Conservation (phyloP, 2,888 invertebrate species). For the Leptinotarsa rubiginosa region DNA sequence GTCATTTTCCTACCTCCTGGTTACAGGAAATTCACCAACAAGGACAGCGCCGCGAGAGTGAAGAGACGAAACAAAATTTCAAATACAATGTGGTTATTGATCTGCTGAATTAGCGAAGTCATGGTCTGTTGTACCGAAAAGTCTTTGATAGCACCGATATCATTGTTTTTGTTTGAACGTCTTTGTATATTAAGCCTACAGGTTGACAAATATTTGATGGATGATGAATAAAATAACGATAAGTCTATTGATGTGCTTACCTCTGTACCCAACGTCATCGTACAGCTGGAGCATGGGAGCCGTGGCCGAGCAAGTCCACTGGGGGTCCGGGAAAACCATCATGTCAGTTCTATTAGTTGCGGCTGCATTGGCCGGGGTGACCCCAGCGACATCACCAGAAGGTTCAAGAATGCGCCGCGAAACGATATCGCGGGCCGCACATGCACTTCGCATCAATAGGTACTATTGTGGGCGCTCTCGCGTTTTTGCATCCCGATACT, state of each 20-base stretch:
- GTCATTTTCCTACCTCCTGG: slow-evolving; percentile 35
- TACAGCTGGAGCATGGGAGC: slow-evolving; percentile 74
- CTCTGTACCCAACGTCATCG: slow-evolving; percentile 74
- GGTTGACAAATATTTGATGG: slow-evolving; percentile 27
- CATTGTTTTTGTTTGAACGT: slow-evolving; percentile 21
- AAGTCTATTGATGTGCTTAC: slow-evolving; percentile 62
- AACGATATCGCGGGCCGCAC: slow-evolving; percentile 62
- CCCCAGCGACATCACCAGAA: slow-evolving; percentile 56
- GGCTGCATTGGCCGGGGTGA: slow-evolving; percentile 55
- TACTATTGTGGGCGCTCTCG: slow-evolving; percentile 46
- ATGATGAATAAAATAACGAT: slow-evolving; percentile 7
- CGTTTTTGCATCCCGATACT: slow-evolving; percentile 48
- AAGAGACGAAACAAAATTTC: slow-evolving; percentile 28
- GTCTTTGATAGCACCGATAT: slow-evolving; percentile 32
- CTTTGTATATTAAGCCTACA: slow-evolving; percentile 25
- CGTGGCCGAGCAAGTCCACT: slow-evolving; percentile 69
- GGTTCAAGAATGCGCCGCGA: slow-evolving; percentile 62
- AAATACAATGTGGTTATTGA: slow-evolving; percentile 2
- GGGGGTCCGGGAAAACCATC: slow-evolving; percentile 76
- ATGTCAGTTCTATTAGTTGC: slow-evolving; percentile 55
- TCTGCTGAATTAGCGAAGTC: slow-evolving; percentile 15
- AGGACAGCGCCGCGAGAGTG: slow-evolving; percentile 56
- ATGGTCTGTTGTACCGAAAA: slow-evolving; percentile 15
- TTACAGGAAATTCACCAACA: slow-evolving; percentile 43
- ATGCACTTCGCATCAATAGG: slow-evolving; percentile 63